These are phyloP conservation scores for Lasaia peninsularis DNA, from an alignment of 1,140 invertebrate species.

Conservation along the genomic window DNA sequence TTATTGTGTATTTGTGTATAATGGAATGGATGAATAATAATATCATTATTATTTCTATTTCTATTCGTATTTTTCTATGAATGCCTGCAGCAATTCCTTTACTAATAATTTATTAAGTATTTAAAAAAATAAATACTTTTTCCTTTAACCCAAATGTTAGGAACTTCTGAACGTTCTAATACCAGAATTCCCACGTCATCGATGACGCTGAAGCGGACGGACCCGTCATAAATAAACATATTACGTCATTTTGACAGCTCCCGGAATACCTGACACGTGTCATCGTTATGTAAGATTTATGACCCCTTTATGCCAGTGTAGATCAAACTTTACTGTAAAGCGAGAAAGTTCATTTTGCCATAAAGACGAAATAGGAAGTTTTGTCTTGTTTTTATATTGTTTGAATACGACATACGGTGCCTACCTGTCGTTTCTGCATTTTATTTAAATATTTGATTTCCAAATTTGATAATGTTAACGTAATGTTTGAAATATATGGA, in stretches of 20 bases:
- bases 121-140: too few relatives aligned
- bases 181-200: constrained; percentile 50
- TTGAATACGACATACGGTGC: constrained; percentile 31
- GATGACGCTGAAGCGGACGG: constrained; percentile 29
- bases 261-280: constrained; percentile 58
- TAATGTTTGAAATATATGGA: constrained; percentile 23
- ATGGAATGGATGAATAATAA: too few relatives aligned
- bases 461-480: constrained; percentile 42
- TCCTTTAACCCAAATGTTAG: too few relatives aligned
- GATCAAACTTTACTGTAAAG: constrained; percentile 23
- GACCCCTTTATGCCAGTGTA: constrained; percentile 14
- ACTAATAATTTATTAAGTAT: too few relatives aligned
- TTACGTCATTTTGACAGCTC: constrained; percentile 67
- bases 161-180: neutral
- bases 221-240: constrained; percentile 62
- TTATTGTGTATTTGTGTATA: too few relatives aligned
- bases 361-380: constrained; percentile 18
- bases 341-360: constrained; percentile 26
- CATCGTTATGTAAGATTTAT: constrained; percentile 57
- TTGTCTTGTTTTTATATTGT: constrained; percentile 37
- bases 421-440: constrained; percentile 68
- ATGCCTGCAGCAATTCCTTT: too few relatives aligned
- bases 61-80: too few relatives aligned
- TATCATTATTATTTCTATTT: too few relatives aligned
- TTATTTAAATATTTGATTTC: constrained; percentile 54